Evolutionary conservation across 2,797 vertebrate species (phyloP).

Genomic region (Hyperoplus lanceolatus): DNA sequence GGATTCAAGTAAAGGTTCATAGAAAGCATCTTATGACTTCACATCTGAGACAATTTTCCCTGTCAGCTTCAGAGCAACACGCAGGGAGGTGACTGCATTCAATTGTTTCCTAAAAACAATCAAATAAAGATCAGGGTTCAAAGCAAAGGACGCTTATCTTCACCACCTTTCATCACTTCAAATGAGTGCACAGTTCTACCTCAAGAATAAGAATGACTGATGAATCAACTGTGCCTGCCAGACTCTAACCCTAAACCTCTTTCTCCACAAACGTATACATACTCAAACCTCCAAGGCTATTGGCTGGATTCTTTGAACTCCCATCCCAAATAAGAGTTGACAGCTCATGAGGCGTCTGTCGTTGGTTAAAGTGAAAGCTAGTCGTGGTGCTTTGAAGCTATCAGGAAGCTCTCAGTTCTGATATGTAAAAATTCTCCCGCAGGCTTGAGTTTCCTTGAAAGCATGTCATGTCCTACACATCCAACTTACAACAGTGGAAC

Average conservation of each 20-base stretch:
- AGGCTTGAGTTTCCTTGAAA: constrained; percentile 10
- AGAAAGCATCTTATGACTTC: neutral
- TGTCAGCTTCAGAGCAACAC: constrained; percentile 31
- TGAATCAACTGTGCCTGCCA: neutral
- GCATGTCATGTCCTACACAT: neutral
- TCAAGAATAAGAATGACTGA: neutral
- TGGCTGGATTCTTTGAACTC: neutral
- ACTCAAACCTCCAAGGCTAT: neutral
- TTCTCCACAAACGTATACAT: neutral
- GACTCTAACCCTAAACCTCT: neutral
- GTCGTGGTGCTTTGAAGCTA: constrained; percentile 1
- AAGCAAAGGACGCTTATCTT: neutral
- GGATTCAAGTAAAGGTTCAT: constrained; percentile 9
- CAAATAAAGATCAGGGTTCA: constrained; percentile 13
- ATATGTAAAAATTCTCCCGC: constrained; percentile 10
- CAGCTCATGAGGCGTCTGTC: neutral
- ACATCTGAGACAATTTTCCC: constrained; percentile 13
- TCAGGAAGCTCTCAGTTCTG: neutral
- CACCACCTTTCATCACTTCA: neutral
- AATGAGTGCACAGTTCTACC: constrained; percentile 5
- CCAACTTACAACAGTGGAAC: neutral
- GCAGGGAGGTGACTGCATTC: constrained; percentile 13
- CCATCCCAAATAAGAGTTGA: neutral
- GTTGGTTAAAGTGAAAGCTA: constrained; percentile 1
- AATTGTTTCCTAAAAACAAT: neutral